Conservation (phyloP, 2,113 vertebrate species). For the Brachirus orientalis region DNA sequence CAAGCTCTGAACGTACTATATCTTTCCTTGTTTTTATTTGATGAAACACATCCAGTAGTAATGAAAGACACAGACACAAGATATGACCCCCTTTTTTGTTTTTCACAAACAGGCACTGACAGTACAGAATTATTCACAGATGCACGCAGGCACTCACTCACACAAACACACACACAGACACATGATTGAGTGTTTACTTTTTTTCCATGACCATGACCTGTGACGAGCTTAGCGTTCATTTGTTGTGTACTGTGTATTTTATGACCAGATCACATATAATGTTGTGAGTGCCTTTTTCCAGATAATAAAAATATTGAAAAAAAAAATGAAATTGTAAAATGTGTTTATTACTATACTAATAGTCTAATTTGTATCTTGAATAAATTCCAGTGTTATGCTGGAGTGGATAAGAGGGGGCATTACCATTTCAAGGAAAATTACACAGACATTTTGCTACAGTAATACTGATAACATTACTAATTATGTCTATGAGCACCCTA, state of each 20-base stretch:
- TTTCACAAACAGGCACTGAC: slow-evolving; percentile 19
- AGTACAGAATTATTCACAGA: background rate
- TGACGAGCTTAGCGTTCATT: slow-evolving; percentile 42
- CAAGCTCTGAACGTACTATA: slow-evolving; percentile 29
- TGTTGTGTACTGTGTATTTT: slow-evolving; percentile 65
- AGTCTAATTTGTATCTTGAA: too few relatives aligned
- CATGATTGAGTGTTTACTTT: slow-evolving; percentile 18
- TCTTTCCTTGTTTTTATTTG: slow-evolving; percentile 23
- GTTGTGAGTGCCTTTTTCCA: slow-evolving; percentile 81
- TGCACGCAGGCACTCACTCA: too few relatives aligned
- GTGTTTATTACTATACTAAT: background rate
- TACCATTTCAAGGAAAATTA: background rate
- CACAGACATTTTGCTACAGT: too few relatives aligned
- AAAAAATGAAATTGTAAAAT: slow-evolving; percentile 20
- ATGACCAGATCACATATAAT: slow-evolving; percentile 69
- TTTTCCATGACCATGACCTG: slow-evolving; percentile 49
- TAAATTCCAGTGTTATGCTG: too few relatives aligned
- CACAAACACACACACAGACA: background rate
- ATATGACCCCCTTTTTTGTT: background rate
- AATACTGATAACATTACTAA: background rate
- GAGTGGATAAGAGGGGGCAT: too few relatives aligned
- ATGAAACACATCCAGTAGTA: slow-evolving; percentile 3
- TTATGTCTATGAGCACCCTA: too few relatives aligned
- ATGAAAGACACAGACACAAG: slow-evolving; percentile 7
- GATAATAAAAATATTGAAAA: slow-evolving; percentile 70